Percentiles rank a stretch among this genome's conserved stretches.
phyloP scores from a whole-genome alignment of 2,113 vertebrate species.

The Falco punctatus region DNA sequence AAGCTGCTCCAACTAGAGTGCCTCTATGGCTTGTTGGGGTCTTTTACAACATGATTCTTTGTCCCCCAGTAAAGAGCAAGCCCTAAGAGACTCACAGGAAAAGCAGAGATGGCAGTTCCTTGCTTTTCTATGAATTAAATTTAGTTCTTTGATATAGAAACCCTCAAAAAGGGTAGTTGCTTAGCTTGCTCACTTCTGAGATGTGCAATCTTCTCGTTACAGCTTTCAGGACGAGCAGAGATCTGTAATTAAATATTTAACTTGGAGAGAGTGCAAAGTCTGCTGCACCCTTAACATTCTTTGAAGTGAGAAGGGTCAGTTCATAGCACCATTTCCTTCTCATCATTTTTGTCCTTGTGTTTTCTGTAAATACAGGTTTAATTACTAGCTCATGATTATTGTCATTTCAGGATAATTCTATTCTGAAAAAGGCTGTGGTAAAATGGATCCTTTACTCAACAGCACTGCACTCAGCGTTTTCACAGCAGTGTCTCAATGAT shows the following conservation, averaged over 20 bases:
- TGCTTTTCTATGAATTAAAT: not conserved
- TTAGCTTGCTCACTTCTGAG: not conserved
- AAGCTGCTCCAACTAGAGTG: not conserved
- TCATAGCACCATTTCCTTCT: not conserved
- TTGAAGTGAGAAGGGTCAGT: not conserved
- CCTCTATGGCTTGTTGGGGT: not conserved
- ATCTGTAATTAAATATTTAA: not conserved
- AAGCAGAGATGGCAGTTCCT: not conserved
- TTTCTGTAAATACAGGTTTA: conserved; percentile 42
- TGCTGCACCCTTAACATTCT: not conserved
- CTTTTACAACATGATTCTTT: not conserved
- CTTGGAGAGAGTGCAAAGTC: not conserved
- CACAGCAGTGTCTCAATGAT: not conserved
- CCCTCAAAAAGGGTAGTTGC: not conserved
- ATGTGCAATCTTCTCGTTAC: not conserved
- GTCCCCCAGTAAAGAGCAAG: not conserved
- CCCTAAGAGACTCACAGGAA: not conserved
- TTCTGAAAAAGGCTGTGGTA: not conserved
- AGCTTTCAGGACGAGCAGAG: not conserved
- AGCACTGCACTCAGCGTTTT: not conserved
- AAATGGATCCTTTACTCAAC: not conserved
- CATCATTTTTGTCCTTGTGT: not conserved
- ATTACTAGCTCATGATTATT: conserved; percentile 13
- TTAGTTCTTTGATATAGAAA: not conserved
- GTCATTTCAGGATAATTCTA: not conserved